Evolutionary conservation across 2,113 vertebrate species (phyloP).

Genomic region (Numida meleagris): DNA sequence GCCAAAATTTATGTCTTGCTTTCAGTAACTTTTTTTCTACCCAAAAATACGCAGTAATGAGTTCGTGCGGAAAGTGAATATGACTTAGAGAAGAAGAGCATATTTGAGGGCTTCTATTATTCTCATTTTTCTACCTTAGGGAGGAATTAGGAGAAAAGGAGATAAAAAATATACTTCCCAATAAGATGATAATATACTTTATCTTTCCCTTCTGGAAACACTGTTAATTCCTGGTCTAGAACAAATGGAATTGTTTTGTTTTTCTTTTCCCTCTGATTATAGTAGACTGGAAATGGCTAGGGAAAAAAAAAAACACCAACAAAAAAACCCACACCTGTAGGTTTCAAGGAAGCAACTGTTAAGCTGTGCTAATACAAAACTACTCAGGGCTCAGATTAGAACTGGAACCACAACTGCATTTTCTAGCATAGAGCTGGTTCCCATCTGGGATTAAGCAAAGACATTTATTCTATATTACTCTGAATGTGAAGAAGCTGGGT

Average conservation of each 20-base stretch:
- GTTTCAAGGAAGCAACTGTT: neutral
- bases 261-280: neutral
- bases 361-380: neutral
- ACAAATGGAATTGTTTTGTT: neutral
- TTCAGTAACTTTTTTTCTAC: neutral
- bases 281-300: neutral
- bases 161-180: neutral
- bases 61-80: neutral
- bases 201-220: neutral
- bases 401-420: neutral
- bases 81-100: neutral
- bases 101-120: neutral
- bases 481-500: neutral
- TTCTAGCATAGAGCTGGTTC: neutral
- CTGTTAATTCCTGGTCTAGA: neutral
- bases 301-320: neutral
- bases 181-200: neutral
- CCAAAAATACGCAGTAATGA: neutral
- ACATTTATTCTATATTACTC: neutral
- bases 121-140: neutral
- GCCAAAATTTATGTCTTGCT: neutral
- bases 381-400: neutral
- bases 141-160: neutral
- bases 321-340: neutral
- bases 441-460: neutral